phyloP scores from a whole-genome alignment of 2,797 vertebrate species.

The Pelodytes ibericus region DNA sequence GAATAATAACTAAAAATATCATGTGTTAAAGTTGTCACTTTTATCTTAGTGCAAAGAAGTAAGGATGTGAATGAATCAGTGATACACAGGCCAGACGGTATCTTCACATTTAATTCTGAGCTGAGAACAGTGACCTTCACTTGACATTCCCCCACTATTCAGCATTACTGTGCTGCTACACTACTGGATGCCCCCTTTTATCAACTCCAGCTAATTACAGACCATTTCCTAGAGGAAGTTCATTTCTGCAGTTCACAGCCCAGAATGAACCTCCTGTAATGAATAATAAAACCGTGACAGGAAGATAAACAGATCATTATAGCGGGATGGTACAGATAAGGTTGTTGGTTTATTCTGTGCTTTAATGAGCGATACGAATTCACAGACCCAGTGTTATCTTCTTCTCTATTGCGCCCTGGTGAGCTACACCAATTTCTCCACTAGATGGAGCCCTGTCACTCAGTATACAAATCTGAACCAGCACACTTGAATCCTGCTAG shows the following conservation, averaged over 20 bases:
- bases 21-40: background rate
- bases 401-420: no score
- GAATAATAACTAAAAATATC: background rate
- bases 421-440: background rate
- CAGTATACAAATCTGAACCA: no score
- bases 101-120: background rate
- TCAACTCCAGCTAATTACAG: constrained; percentile 19
- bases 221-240: constrained; percentile 30
- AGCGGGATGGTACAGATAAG: constrained; percentile 5
- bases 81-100: background rate
- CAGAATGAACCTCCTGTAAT: constrained; percentile 5
- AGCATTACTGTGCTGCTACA: background rate
- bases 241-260: constrained; percentile 6
- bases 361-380: constrained; percentile 5
- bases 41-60: no score
- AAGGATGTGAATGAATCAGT: no score
- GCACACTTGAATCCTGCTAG: no score
- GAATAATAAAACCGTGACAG: constrained; percentile 19
- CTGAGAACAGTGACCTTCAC: background rate
- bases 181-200: background rate
- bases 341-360: background rate
- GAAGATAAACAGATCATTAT: constrained; percentile 36
- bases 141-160: background rate
- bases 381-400: background rate
- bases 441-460: constrained; percentile 13